Evolutionary conservation across 1,140 invertebrate genomes (phyloP), one percentile per base, ranked within the genome.

Genomic region (Procambarus virginalis): DNA sequence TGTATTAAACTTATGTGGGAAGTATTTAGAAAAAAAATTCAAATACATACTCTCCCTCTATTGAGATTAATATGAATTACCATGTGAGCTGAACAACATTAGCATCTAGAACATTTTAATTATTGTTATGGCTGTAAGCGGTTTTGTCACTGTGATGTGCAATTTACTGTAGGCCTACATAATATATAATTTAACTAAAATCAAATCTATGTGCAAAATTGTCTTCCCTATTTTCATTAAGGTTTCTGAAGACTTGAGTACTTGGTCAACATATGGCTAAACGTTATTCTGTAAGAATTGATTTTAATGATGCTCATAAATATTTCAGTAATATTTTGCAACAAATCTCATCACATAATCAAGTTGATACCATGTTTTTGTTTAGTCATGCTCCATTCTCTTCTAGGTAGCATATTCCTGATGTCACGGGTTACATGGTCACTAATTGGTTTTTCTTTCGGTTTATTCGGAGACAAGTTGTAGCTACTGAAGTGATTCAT

Each of bases 381-480:
- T 80, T 55, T 8, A 58, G 55, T 58, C 48, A 73, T 34, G 8
- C 55, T 20, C 77, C 49, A 17, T 20, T 58, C 78, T 80, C 17
- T 80, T 51, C 49, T n/a, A 80, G 78, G 78, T 80, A 58, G 78
- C 78, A 80, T 80, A 80, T 80, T 80, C 78, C 55, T 80, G 46
- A 80, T 80, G 49, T n/a, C 55, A 55, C 49, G 49, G 48, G 14
- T 55, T 12, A 51, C 45, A 51, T 49, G 77, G 45, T 78, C 77
- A 45, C 45, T 49, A 55, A 64, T 17, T 17, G 60, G 12, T 2
- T 64, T 64, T 55, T 55, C 51, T 55, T 55, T 8, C 12, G 51
- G 51, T 55, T 55, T 55, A 55, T 55, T 9, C 51, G 12, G 51
- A 4, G 12, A 55, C 34, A 34, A 34, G 1, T 34, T 55, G 51